These are phyloP conservation scores for Volucella inflata DNA, from an alignment of 2,888 invertebrate genomes.

Conservation along the genomic window DNA sequence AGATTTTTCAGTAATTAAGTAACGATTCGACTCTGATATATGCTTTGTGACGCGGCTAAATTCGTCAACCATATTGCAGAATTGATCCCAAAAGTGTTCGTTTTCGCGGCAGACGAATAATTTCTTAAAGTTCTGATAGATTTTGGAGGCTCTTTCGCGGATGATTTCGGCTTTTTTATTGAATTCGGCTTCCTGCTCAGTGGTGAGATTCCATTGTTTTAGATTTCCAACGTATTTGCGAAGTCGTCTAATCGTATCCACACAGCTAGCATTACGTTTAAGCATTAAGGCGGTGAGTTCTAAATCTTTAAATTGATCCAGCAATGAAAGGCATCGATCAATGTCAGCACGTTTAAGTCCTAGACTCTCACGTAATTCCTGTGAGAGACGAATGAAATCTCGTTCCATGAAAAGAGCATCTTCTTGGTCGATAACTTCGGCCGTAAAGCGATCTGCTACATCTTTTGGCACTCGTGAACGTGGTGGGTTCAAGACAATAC, in stretches of 20 bases:
- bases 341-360: slow-evolving; percentile 86
- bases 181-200: slow-evolving; percentile 87
- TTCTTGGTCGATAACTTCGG: slow-evolving; percentile 81
- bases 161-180: slow-evolving; percentile 88
- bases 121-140: slow-evolving; percentile 83
- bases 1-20: slow-evolving; percentile 79
- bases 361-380: slow-evolving; percentile 82
- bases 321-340: slow-evolving; percentile 88
- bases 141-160: slow-evolving; percentile 87
- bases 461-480: slow-evolving; percentile 79
- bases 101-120: slow-evolving; percentile 87
- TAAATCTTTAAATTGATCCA: slow-evolving; percentile 86
- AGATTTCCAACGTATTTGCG: slow-evolving; percentile 92
- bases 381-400: slow-evolving; percentile 81
- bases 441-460: slow-evolving; percentile 80
- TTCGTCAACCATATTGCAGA: slow-evolving; percentile 87
- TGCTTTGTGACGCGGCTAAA: slow-evolving; percentile 88
- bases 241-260: slow-evolving; percentile 91
- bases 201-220: slow-evolving; percentile 88
- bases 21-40: slow-evolving; percentile 83
- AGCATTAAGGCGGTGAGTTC: slow-evolving; percentile 88
- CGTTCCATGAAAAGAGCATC: slow-evolving; percentile 81
- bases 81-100: slow-evolving; percentile 89
- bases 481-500: slow-evolving; percentile 86
- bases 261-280: slow-evolving; percentile 90